Base-by-base conservation (phyloP, 2,888 invertebrate species). In the Silvanus unidentatus region DNA sequence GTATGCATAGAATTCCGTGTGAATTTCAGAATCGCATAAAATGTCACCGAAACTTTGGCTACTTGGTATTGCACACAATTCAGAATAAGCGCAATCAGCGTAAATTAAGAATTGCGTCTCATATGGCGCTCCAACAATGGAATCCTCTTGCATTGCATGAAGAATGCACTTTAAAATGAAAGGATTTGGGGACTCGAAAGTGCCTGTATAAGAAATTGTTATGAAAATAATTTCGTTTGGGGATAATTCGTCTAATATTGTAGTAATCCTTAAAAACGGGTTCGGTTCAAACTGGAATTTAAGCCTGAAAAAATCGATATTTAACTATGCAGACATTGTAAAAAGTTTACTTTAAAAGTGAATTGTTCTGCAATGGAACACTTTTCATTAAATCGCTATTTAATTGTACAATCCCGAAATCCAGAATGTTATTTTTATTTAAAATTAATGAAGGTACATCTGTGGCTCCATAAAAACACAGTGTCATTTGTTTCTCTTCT, bases 391-490 rank as follows among this genome's bases (percentile, higher is more conserved):
- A 60, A 30, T 67, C 59, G 46, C 69, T 72, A 30, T 65, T 63
- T 1, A 71, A 65, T 53, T 71, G 66, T 4, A 69, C 65, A 6
- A 66, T 50, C 11, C 62, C 58, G 43, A 75, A 73, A 14, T 42
- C 50, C 2, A 77, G 56, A 6, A 41, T 41, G 50, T 72, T 66
- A 1, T 63, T 48, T 9, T 58, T 43, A 12, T 64, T 68, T 13
- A 73, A 58, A 15, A 59, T 51, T 10, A 75, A 42, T 29, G 54
- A 53, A 0, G 73, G 71, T 43, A 64, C 49, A 49, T 72, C 72
- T 1, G 70, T 63, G 43, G 64, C 69, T 32, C 71, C 74, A 42
- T 66, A 68, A 27, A 76, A 59, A 45, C 65, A 66, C 30, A 76
- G 59, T 5, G 59, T 59, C 14, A 61, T 49, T 29, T 60, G 63